Evolutionary conservation across 2,113 vertebrate genomes (phyloP), one percentile per base, ranked within the genome.

Genomic region (Triplophysa rosa): DNA sequence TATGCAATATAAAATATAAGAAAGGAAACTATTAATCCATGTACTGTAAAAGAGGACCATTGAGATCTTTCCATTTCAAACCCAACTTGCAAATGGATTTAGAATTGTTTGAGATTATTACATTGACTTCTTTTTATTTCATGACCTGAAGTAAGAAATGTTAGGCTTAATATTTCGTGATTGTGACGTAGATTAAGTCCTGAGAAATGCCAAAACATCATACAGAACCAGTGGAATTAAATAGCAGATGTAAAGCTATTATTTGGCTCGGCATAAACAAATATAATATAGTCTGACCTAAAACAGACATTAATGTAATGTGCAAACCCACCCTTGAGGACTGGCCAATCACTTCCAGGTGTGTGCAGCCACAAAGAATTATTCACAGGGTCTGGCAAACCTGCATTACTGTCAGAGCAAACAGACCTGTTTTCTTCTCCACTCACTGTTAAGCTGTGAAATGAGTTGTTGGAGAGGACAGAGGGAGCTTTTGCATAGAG

Each of bases 91-190:
- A 37, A 37, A 78, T 77, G 64, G 10, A 82, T 82, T 82, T 42
- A 73, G 74, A 73, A 80, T 64, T 24, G 58, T 75, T 80, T 82
- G 62, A 78, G 69, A 79, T 67, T 6, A 37, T 37, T 37, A 37
- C 33, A 37, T 37, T 37, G 33, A 80, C 78, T 69, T 69, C 42
- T 21, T 77, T 84, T 82, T 77, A 80, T 78, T 80, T 78, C 62
- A 67, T 82, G 82, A 82, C 72, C 61, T 80, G 40, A 67, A 85
- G 77, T 63, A 81, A 56, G 62, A 67, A 65, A 37, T 37, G 33
- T 37, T 10, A 76, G 26, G 40, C 63, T 33, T 42, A n/a, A 37
- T n/a, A 33, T 54, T 17, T 59, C n/a, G 33, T 2, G 2, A 23
- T 80, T 59, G 54, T 63, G 37, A 29, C 45, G 73, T 4, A 26